These are phyloP conservation scores for Melanotaenia trifasciata DNA, from an alignment of 2,797 vertebrate species.

Conservation along the genomic window DNA sequence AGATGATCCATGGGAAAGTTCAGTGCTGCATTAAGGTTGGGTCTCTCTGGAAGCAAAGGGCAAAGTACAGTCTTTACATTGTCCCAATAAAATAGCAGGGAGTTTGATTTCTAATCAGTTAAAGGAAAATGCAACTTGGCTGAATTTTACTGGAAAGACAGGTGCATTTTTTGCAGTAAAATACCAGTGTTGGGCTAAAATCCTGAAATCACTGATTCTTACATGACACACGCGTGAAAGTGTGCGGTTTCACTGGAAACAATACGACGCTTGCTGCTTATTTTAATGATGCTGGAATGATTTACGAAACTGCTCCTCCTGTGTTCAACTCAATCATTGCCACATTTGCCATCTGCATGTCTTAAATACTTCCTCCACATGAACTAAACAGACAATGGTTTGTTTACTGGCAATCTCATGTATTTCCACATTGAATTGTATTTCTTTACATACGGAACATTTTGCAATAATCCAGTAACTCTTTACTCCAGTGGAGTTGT, in stretches of 20 bases:
- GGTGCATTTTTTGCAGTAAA: not conserved
- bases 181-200: not conserved
- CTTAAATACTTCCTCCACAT: not conserved
- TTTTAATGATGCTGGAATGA: not conserved
- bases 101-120: conserved; percentile 28
- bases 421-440: conserved; percentile 19
- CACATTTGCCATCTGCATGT: not conserved
- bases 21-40: conserved; percentile 9
- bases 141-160: not conserved
- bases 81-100: conserved; percentile 17
- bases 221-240: not conserved
- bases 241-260: too few species aligned
- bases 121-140: not conserved
- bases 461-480: conserved; percentile 5
- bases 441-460: not conserved
- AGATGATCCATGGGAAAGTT: conserved; percentile 69
- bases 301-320: not conserved
- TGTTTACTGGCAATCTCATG: not conserved
- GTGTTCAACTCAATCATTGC: not conserved
- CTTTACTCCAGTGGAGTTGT: not conserved
- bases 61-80: conserved; percentile 42
- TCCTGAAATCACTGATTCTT: not conserved
- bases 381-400: not conserved
- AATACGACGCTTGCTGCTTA: too few species aligned
- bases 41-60: conserved; percentile 22